phyloP scores from a whole-genome alignment of 2,797 vertebrate genomes.

The Melanotaenia pygmaea region DNA sequence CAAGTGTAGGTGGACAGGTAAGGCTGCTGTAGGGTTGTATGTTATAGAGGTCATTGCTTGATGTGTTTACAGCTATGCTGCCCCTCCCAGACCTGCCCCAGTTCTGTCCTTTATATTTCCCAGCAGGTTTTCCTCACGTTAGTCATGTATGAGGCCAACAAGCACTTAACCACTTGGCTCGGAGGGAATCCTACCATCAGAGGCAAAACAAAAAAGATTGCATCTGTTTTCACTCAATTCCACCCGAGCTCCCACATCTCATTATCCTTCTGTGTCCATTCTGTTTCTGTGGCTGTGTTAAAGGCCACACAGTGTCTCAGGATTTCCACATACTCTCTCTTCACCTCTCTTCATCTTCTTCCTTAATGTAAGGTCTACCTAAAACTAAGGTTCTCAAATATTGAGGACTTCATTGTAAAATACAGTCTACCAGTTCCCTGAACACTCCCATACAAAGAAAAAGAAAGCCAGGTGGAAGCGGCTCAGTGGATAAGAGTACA shows the following conservation, averaged over 20 bases:
- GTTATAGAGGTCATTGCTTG: conserved; percentile 73
- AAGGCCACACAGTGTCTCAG: conserved; percentile 84
- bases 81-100: conserved; percentile 44
- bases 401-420: conserved; percentile 54
- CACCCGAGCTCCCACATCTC: conserved; percentile 47
- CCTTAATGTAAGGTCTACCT: conserved; percentile 62
- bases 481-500: conserved; percentile 43
- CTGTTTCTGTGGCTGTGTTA: conserved; percentile 72
- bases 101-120: conserved; percentile 42
- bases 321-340: conserved; percentile 69
- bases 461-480: conserved; percentile 43
- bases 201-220: conserved; percentile 66
- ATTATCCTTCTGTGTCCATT: conserved; percentile 72
- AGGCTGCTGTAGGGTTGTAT: conserved; percentile 71
- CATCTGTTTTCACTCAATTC: conserved; percentile 68
- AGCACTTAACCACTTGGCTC: conserved; percentile 61
- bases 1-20: conserved; percentile 55
- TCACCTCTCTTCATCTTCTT: conserved; percentile 32
- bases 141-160: conserved; percentile 60
- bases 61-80: conserved; percentile 71
- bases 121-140: conserved; percentile 59
- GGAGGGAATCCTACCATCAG: conserved; percentile 63
- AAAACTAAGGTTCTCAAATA: conserved; percentile 58
- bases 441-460: conserved; percentile 48
- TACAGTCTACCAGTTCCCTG: conserved; percentile 53